Base-by-base conservation (phyloP, 1,140 invertebrate genomes). In the Ditylenchus dipsaci region DNA sequence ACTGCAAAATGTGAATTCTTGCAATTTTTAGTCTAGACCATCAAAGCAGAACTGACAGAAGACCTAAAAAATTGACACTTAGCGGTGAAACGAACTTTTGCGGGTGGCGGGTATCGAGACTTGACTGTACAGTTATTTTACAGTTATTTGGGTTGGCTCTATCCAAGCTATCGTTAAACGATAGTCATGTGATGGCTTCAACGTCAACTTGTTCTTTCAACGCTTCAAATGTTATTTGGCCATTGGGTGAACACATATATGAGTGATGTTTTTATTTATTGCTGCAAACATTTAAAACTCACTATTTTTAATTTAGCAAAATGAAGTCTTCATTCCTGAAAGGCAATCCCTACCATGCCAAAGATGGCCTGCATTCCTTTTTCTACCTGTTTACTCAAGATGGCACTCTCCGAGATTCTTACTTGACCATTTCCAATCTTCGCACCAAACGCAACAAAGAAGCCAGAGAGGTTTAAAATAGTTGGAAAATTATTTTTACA, bases 341-440 rank as follows among this genome's bases (percentile, higher is more conserved):
- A 62, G 76, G 78, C 19, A 80, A 80, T 71, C 78, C 79, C 1
- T 76, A 77, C 56, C 79, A 80, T 57, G 26, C 65, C 23, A 72
- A 81, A 47, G 79, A 80, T 59, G 79, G 77, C n/a, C 61, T 82
- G 56, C 74, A 80, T 27, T 79, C 77, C 0, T 82, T 80, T 43
- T 81, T 81, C 63, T 80, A 82, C 62, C 49, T 64, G 8, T 81
- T 80, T 53, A 71, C 77, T 15, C 65, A 75, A 45, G 59, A 79
- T 15, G 78, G 78, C 43, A 63, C 62, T 23, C 58, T 80, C 11
- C 26, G 58, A 11, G 70, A 81, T 21, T 80, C 79, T 0, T 64
- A 74, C 38, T 67, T 83, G 17, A 68, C 71, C 26, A 76, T 82
- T 62, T 75, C 79, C 15, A 79, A 79, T 75, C 62, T 81, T 29